phyloP scores from a whole-genome alignment of 2,113 vertebrate species.

The Raja brachyura region DNA sequence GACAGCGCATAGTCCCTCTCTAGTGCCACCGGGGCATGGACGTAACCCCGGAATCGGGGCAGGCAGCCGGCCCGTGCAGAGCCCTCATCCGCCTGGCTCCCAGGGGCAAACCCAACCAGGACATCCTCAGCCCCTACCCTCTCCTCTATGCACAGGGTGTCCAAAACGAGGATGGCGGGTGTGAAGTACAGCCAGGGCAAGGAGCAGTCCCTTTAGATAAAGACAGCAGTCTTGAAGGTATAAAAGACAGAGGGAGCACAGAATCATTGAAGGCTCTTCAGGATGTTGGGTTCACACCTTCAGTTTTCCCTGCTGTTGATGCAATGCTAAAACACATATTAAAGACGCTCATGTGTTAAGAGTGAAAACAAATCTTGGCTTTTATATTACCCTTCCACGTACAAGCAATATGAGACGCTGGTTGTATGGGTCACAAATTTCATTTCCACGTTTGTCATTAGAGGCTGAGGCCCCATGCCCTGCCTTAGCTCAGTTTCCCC shows the following conservation, averaged over 20 bases:
- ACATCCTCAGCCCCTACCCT: too few species aligned
- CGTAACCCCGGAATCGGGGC: too few species aligned
- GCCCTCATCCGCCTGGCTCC: too few species aligned
- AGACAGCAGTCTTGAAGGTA: slow-evolving; percentile 26
- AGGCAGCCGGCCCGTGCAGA: too few species aligned
- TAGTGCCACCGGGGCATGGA: too few species aligned
- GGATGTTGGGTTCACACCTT: slow-evolving; percentile 32
- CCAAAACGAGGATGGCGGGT: too few species aligned
- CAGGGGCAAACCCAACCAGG: too few species aligned
- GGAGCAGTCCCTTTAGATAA: neutral
- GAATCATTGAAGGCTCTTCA: neutral
- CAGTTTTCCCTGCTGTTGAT: slow-evolving; percentile 11
- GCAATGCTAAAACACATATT: slow-evolving; percentile 11
- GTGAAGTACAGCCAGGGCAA: too few species aligned
- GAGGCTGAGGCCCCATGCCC: neutral
- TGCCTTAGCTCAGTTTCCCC: neutral
- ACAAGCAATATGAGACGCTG: neutral
- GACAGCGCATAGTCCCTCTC: too few species aligned
- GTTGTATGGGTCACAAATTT: slow-evolving; percentile 30
- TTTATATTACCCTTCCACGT: neutral
- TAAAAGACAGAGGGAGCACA: slow-evolving; percentile 5
- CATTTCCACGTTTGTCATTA: slow-evolving; percentile 1
- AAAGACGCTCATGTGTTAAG: slow-evolving; percentile 34
- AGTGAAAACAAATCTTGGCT: slow-evolving; percentile 33
- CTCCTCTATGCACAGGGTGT: too few species aligned